Evolutionary conservation across 2,888 invertebrate genomes (phyloP).

Genomic region (Marasmarcha lunaedactyla): DNA sequence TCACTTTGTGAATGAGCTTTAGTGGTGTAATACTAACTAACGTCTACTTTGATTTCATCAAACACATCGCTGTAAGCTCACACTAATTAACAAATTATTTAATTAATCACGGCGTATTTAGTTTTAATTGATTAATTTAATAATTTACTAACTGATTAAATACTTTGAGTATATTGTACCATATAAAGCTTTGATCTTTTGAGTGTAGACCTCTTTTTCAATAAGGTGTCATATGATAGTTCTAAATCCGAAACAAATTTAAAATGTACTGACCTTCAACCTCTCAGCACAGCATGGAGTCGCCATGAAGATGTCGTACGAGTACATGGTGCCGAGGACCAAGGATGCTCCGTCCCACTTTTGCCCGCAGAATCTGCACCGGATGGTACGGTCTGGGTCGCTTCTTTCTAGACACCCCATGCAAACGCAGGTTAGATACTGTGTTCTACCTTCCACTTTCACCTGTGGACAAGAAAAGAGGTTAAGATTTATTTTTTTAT

Average conservation of each 20-base stretch:
- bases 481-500: too few relatives aligned
- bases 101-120: neutral
- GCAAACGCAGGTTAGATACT: slow-evolving; percentile 93
- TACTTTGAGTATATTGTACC: too few relatives aligned
- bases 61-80: too few relatives aligned
- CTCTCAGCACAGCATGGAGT: slow-evolving; percentile 95
- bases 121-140: neutral
- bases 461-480: slow-evolving; percentile 78
- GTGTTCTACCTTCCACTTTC: slow-evolving; percentile 89
- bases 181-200: too few relatives aligned
- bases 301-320: slow-evolving; percentile 97
- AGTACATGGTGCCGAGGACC: slow-evolving; percentile 97
- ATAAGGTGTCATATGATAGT: too few relatives aligned
- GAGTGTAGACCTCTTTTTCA: too few relatives aligned
- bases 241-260: too few relatives aligned
- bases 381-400: slow-evolving; percentile 79
- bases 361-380: slow-evolving; percentile 86
- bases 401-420: slow-evolving; percentile 93
- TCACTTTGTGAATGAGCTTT: too few relatives aligned
- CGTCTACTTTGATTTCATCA: too few relatives aligned
- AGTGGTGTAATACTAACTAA: too few relatives aligned
- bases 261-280: slow-evolving; percentile 76
- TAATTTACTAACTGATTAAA: slow-evolving; percentile 3
- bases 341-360: slow-evolving; percentile 95
- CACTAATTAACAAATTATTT: slow-evolving; percentile 2